phyloP scores from a whole-genome alignment of 2,113 vertebrate genomes.

The Terrapene triunguis region DNA sequence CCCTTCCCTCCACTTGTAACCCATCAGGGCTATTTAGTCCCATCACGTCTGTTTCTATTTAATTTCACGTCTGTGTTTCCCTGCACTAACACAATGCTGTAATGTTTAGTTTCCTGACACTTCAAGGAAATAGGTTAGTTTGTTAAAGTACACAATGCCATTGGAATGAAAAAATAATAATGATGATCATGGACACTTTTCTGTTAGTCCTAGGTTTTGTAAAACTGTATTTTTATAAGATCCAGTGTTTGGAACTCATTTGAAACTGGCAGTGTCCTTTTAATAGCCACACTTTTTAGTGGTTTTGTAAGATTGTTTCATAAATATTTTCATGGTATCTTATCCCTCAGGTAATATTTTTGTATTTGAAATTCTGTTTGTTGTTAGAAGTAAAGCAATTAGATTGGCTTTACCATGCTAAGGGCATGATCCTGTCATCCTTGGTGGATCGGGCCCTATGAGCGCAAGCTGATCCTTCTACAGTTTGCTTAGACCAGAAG shows the following conservation, averaged over 20 bases:
- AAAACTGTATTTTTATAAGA: neutral
- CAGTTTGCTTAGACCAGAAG: constrained; percentile 1
- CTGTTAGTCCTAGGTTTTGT: neutral
- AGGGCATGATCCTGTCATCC: neutral
- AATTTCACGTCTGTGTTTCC: neutral
- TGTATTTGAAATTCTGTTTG: neutral
- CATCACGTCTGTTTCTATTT: neutral
- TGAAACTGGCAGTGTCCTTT: neutral
- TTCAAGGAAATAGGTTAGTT: neutral
- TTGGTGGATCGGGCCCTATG: neutral
- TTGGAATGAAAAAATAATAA: neutral
- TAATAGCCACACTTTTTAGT: neutral
- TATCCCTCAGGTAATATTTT: neutral
- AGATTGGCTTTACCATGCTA: neutral
- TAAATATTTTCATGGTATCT: neutral
- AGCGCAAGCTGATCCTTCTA: neutral
- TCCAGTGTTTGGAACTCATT: neutral
- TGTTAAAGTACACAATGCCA: neutral
- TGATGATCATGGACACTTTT: neutral
- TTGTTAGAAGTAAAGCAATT: neutral
- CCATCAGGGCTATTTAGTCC: neutral
- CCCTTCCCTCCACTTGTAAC: neutral
- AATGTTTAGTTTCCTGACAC: neutral
- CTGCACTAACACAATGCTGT: neutral
- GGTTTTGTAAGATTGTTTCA: neutral